Conservation (phyloP, 2,888 invertebrate genomes). For the Nemoura dubitans region DNA sequence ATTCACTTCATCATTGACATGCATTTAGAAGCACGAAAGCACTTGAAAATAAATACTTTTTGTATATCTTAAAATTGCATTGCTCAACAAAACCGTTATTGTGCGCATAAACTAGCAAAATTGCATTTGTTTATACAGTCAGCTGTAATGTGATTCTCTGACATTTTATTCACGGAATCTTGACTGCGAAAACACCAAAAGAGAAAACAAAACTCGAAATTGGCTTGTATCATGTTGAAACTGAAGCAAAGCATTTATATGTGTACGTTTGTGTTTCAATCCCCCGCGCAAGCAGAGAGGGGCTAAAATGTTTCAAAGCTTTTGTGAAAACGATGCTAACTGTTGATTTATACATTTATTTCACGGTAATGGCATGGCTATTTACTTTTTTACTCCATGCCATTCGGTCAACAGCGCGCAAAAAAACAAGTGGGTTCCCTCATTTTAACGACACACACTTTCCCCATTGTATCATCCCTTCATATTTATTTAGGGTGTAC, state of each 20-base stretch:
- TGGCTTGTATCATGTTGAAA: not conserved
- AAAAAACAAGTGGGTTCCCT: not conserved
- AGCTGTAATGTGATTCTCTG: not conserved
- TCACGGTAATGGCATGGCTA: conserved; percentile 3
- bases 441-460: not conserved
- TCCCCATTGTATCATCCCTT: not conserved
- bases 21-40: not conserved
- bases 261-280: not conserved
- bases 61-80: not conserved
- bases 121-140: not conserved
- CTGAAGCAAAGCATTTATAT: not conserved
- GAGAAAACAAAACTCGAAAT: not conserved
- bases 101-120: not conserved
- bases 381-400: not conserved
- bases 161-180: not conserved
- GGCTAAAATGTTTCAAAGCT: not conserved
- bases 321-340: conserved; percentile 7
- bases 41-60: too few species aligned
- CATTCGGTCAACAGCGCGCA: not conserved
- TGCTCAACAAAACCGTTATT: not conserved
- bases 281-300: not conserved
- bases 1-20: conserved; percentile 20
- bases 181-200: not conserved
- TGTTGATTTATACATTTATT: conserved; percentile 5
- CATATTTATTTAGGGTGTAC: not conserved